Evolutionary conservation across 2,113 vertebrate genomes (phyloP).

Genomic region (Spilogale gracilis): DNA sequence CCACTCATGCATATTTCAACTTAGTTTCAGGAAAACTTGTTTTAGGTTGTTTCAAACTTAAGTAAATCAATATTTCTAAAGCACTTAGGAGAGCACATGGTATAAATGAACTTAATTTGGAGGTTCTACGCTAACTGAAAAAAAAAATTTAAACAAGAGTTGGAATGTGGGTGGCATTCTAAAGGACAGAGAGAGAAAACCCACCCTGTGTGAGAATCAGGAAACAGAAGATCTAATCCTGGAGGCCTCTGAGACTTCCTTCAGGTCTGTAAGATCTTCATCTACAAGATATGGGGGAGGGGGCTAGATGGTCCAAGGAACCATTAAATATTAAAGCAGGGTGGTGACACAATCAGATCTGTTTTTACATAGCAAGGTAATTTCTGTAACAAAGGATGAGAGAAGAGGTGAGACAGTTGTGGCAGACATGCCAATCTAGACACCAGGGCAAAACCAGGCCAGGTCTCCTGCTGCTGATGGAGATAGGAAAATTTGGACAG

Average conservation of each 20-base stretch:
- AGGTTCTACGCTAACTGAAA: neutral
- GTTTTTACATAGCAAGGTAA: neutral
- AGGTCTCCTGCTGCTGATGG: neutral
- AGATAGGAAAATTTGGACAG: neutral
- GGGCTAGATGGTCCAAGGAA: neutral
- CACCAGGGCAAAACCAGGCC: neutral
- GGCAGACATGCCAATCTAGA: neutral
- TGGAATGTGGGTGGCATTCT: neutral
- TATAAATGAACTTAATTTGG: neutral
- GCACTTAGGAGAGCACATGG: neutral
- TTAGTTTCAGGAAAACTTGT: neutral
- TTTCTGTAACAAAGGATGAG: neutral
- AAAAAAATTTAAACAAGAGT: neutral
- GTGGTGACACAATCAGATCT: neutral
- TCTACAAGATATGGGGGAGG: neutral
- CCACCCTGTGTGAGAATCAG: neutral
- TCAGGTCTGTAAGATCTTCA: neutral
- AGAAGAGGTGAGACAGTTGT: neutral
- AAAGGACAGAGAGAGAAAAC: neutral
- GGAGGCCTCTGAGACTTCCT: neutral
- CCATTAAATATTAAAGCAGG: neutral
- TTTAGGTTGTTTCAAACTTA: neutral
- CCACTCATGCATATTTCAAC: neutral
- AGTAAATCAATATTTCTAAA: conserved; percentile 4
- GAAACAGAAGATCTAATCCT: neutral